Evolutionary conservation across 35 echinoderm and acorn worm genomes (phyloP).

Genomic region (Amphiura filiformis): DNA sequence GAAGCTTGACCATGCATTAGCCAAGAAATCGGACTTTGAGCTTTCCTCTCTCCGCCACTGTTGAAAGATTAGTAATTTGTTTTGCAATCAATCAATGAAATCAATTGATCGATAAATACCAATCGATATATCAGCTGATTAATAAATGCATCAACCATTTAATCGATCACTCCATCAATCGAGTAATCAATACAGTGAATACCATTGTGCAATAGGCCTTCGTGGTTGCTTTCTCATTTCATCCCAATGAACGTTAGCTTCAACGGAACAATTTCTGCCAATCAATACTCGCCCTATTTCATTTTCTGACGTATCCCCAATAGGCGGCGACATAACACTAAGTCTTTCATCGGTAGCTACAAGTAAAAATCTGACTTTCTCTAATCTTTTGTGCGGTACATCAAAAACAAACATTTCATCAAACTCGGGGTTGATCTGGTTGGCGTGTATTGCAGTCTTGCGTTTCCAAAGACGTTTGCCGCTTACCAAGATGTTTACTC

Average conservation of each 20-base stretch:
- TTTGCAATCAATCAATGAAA: no score
- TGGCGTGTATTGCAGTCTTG: background rate
- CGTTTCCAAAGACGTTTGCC: background rate
- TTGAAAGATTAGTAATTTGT: no score
- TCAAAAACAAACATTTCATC: conserved; percentile 29
- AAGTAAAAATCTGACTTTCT: conserved; percentile 19
- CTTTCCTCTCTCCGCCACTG: no score
- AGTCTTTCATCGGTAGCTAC: background rate
- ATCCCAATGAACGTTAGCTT: conserved; percentile 10
- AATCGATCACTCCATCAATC: no score
- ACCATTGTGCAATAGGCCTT: conserved; percentile 22
- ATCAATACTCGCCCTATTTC: conserved; percentile 18
- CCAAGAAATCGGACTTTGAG: no score
- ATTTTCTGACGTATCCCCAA: background rate
- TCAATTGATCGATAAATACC: no score
- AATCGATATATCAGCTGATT: no score
- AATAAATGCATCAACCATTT: no score
- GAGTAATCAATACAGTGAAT: background rate
- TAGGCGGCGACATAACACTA: background rate
- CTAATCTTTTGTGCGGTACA: conserved; percentile 17
- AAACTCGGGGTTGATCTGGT: conserved; percentile 5
- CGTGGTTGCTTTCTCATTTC: background rate
- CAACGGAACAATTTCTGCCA: conserved; percentile 8
- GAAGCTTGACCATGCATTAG: no score
- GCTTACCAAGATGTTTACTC: background rate